phyloP scores from a whole-genome alignment of 1,140 invertebrate species.

The Nylanderia fulva region DNA sequence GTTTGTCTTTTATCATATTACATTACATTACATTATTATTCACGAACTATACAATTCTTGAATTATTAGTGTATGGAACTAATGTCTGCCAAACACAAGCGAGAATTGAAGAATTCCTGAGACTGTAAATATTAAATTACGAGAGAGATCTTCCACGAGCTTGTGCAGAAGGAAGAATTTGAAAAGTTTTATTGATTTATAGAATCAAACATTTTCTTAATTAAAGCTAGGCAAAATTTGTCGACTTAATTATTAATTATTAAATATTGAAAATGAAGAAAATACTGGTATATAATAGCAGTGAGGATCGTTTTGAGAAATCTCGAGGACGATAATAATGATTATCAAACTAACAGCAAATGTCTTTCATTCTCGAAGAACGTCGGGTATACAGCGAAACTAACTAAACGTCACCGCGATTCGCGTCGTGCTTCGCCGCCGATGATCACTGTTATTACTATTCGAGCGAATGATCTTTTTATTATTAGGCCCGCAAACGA shows the following conservation, averaged over 20 bases:
- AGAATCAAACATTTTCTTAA: not conserved
- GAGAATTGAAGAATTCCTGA: not conserved
- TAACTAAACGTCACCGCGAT: conserved; percentile 15
- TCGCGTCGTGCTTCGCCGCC: not conserved
- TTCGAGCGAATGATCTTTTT: conserved; percentile 56
- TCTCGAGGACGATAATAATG: not conserved
- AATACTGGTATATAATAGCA: not conserved
- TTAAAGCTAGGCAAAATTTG: not conserved
- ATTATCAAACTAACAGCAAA: not conserved
- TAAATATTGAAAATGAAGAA: too few species aligned
- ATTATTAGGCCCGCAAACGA: conserved; percentile 66
- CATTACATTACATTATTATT: conserved; percentile 7
- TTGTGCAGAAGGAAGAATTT: not conserved
- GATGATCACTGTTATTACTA: conserved; percentile 63
- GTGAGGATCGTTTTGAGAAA: not conserved
- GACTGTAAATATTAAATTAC: not conserved
- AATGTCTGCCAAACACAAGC: not conserved
- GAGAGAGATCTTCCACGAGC: not conserved
- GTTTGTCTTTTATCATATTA: conserved; percentile 11
- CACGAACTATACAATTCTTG: not conserved
- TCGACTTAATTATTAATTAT: too few species aligned
- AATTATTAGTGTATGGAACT: conserved; percentile 1
- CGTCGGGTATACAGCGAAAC: not conserved
- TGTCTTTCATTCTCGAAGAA: conserved; percentile 24
- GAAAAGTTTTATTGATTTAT: not conserved